phyloP scores from a whole-genome alignment of 2,113 vertebrate genomes.

The Ancistrus triradiatus region DNA sequence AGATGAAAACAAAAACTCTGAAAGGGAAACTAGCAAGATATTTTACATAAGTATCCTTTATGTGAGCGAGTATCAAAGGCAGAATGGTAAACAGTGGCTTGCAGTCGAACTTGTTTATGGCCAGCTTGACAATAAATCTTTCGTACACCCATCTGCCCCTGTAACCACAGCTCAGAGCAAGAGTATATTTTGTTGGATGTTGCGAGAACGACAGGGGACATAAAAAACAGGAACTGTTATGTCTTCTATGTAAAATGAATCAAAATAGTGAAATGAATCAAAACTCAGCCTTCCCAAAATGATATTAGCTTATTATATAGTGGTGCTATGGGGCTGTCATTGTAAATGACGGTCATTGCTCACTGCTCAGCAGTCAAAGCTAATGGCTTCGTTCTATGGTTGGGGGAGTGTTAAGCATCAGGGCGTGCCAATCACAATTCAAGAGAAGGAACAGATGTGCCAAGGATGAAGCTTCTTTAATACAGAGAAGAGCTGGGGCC shows the following conservation, averaged over 20 bases:
- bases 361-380: background rate
- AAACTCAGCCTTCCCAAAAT: slow-evolving; percentile 4
- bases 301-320: slow-evolving; percentile 38
- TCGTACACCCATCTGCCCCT: background rate
- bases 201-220: slow-evolving; percentile 30
- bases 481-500: slow-evolving; percentile 40
- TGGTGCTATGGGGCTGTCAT: slow-evolving; percentile 9
- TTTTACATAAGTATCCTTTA: slow-evolving; percentile 7
- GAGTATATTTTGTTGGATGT: slow-evolving; percentile 10
- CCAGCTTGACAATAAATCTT: slow-evolving; percentile 6
- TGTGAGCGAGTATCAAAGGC: slow-evolving; percentile 31
- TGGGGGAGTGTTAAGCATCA: slow-evolving; percentile 44
- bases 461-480: slow-evolving; percentile 37
- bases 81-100: slow-evolving; percentile 19
- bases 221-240: slow-evolving; percentile 24
- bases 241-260: slow-evolving; percentile 35
- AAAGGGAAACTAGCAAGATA: slow-evolving; percentile 1
- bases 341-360: slow-evolving; percentile 22
- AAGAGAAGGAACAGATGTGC: slow-evolving; percentile 50
- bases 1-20: background rate
- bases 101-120: slow-evolving; percentile 19
- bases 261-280: too few species aligned
- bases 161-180: background rate
- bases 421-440: slow-evolving; percentile 49
- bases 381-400: slow-evolving; percentile 36